These are phyloP conservation scores for Brachymystax lenok DNA, from an alignment of 2,797 vertebrate species.

Conservation along the genomic window DNA sequence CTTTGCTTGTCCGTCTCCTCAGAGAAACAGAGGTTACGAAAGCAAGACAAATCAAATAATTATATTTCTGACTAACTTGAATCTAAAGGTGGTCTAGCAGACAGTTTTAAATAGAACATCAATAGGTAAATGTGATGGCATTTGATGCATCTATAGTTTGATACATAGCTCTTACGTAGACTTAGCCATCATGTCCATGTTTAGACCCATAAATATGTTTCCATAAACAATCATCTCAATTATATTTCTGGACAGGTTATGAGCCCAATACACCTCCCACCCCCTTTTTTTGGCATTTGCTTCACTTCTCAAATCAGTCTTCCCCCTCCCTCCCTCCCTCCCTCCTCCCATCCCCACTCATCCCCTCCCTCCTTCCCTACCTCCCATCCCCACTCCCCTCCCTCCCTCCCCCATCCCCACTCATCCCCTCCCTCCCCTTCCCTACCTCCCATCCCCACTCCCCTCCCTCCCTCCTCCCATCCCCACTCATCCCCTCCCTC, in stretches of 20 bases:
- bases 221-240: too few species aligned
- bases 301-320: constrained; percentile 17
- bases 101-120: neutral
- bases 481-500: too few species aligned
- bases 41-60: neutral
- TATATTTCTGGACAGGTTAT: too few species aligned
- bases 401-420: too few species aligned
- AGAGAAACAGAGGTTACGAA: neutral
- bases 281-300: neutral
- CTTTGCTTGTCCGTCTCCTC: neutral
- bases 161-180: too few species aligned
- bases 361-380: neutral
- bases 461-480: too few species aligned
- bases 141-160: too few species aligned
- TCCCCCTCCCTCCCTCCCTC: neutral
- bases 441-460: too few species aligned
- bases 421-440: neutral
- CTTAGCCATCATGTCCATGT: too few species aligned
- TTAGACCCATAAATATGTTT: too few species aligned
- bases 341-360: neutral
- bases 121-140: too few species aligned
- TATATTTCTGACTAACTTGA: neutral
- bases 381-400: neutral
- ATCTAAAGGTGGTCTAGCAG: neutral
- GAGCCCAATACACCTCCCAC: neutral